These are phyloP conservation scores for Labroides dimidiatus DNA, from an alignment of 2,797 vertebrate genomes.

Conservation along the genomic window DNA sequence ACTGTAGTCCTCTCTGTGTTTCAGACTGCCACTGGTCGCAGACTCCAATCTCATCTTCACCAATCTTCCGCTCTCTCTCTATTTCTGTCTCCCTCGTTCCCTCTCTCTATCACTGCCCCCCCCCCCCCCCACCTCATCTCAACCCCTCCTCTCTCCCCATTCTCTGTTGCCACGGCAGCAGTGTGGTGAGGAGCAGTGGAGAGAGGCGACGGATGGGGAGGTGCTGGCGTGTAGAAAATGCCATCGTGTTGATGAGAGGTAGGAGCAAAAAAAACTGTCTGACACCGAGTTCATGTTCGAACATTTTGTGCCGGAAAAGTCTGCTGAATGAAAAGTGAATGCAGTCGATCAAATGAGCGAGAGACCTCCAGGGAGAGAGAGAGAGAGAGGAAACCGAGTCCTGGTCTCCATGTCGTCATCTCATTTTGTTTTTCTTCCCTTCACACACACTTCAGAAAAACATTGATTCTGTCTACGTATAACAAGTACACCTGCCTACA, in stretches of 20 bases:
- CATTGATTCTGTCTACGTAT: background rate
- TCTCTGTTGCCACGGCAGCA: slow-evolving; percentile 82
- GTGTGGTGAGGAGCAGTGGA: slow-evolving; percentile 47
- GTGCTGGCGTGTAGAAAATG: slow-evolving; percentile 46
- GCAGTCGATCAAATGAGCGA: background rate
- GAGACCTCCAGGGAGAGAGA: background rate
- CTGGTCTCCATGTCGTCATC: background rate
- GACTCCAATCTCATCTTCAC: slow-evolving; percentile 70
- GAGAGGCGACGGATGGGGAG: slow-evolving; percentile 5
- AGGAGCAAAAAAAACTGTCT: background rate
- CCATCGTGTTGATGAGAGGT: slow-evolving; percentile 35
- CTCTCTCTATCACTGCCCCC: slow-evolving; percentile 48
- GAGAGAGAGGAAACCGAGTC: background rate
- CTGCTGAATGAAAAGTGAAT: background rate
- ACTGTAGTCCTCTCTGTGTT: slow-evolving; percentile 38
- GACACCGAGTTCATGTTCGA: background rate
- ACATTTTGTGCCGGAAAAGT: background rate
- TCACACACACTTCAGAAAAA: background rate
- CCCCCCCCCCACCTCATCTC: slow-evolving; percentile 3
- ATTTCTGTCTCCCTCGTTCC: slow-evolving; percentile 34
- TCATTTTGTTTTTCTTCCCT: background rate
- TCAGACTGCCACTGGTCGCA: slow-evolving; percentile 58
- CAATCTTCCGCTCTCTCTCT: slow-evolving; percentile 47
- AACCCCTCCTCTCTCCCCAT: slow-evolving; percentile 4
- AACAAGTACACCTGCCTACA: too few species aligned